Evolutionary conservation across 2,888 invertebrate genomes (phyloP).

Genomic region (Rhingia campestris): DNA sequence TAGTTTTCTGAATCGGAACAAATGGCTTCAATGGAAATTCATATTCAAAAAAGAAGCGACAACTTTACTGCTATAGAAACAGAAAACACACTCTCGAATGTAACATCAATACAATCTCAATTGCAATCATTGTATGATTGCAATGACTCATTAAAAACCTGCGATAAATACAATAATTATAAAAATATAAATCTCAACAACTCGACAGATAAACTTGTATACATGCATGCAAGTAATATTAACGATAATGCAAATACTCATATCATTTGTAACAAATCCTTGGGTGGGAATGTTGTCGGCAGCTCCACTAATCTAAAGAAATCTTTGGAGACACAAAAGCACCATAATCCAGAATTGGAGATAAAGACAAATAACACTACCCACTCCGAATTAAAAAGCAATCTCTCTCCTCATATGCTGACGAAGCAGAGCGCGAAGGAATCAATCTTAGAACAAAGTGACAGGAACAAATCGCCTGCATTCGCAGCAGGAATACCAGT

Average conservation of each 20-base stretch:
- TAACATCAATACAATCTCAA: slow-evolving; percentile 82
- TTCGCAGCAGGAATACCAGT: slow-evolving; percentile 47
- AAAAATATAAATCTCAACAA: slow-evolving; percentile 69
- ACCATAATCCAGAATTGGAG: slow-evolving; percentile 50
- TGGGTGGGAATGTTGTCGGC: slow-evolving; percentile 33
- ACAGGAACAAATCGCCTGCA: slow-evolving; percentile 58
- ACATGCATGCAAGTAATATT: slow-evolving; percentile 44
- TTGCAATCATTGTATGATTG: slow-evolving; percentile 81
- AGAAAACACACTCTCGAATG: slow-evolving; percentile 82
- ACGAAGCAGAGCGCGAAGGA: slow-evolving; percentile 32
- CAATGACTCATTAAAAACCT: slow-evolving; percentile 76
- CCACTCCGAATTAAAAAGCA: slow-evolving; percentile 47
- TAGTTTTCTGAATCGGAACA: slow-evolving; percentile 81
- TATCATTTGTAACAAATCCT: slow-evolving; percentile 40
- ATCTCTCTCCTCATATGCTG: slow-evolving; percentile 47
- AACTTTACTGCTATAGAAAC: slow-evolving; percentile 76
- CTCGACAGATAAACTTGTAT: slow-evolving; percentile 66
- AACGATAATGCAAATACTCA: slow-evolving; percentile 46
- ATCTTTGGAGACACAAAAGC: slow-evolving; percentile 38
- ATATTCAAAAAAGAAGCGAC: slow-evolving; percentile 75
- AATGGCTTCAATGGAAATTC: slow-evolving; percentile 76
- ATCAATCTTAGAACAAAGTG: slow-evolving; percentile 18
- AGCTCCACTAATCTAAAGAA: slow-evolving; percentile 42
- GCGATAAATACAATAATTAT: slow-evolving; percentile 72
- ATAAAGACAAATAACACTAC: slow-evolving; percentile 33